Percentiles rank a stretch among this genome's conserved stretches.
phyloP scores from a whole-genome alignment of 1,140 invertebrate species.

The Dysdera silvatica region DNA sequence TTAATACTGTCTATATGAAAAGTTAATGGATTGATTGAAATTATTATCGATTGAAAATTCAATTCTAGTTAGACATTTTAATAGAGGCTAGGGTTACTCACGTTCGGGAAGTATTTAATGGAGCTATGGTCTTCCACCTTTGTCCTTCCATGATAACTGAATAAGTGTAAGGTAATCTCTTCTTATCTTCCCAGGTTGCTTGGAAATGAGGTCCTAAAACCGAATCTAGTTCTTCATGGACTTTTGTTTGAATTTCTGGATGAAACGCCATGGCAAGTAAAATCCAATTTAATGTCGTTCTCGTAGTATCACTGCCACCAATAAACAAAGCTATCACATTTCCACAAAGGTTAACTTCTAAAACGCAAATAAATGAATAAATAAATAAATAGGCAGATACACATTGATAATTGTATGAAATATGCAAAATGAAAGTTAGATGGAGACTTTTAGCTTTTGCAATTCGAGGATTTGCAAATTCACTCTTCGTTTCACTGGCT shows the following conservation, averaged over 20 bases:
- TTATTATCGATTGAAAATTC: too few species aligned
- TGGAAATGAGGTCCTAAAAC: slow-evolving; percentile 34
- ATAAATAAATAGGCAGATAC: too few species aligned
- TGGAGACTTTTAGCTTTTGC: too few species aligned
- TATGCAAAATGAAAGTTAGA: too few species aligned
- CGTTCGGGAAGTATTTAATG: slow-evolving; percentile 22
- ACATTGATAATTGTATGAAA: too few species aligned
- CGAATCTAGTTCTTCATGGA: slow-evolving; percentile 38
- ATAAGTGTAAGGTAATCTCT: slow-evolving; percentile 33
- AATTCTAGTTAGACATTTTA: too few species aligned
- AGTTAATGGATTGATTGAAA: too few species aligned
- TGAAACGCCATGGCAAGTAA: slow-evolving; percentile 36
- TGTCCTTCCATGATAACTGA: slow-evolving; percentile 36
- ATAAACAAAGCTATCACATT: slow-evolving; percentile 35
- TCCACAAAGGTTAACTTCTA: slow-evolving; percentile 23
- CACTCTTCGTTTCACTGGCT: too few species aligned
- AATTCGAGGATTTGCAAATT: too few species aligned
- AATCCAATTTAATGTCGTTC: slow-evolving; percentile 40
- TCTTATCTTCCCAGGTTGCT: slow-evolving; percentile 31
- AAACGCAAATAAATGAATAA: too few species aligned
- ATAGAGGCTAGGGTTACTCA: too few species aligned
- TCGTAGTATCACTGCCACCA: slow-evolving; percentile 42
- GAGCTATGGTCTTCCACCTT: slow-evolving; percentile 34
- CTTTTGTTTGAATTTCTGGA: slow-evolving; percentile 40
- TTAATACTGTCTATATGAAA: too few species aligned